phyloP scores from a whole-genome alignment of 2,113 vertebrate species.

The Takifugu flavidus region DNA sequence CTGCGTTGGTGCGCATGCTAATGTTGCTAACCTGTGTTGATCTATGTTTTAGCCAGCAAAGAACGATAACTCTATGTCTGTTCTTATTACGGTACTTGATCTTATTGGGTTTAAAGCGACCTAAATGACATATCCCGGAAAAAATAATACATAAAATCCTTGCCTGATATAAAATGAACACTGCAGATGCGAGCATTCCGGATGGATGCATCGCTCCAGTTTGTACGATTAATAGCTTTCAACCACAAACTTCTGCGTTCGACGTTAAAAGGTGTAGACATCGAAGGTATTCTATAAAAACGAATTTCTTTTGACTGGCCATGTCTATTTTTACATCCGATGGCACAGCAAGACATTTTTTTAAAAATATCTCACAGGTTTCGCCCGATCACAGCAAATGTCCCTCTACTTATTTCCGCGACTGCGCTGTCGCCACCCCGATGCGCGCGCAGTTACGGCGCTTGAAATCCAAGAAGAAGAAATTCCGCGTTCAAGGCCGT shows the following conservation, averaged over 20 bases:
- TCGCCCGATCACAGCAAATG: neutral
- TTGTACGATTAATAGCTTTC: neutral
- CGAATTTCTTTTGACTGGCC: neutral
- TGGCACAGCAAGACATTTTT: neutral
- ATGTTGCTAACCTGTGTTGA: neutral
- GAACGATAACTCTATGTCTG: neutral
- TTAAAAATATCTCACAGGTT: neutral
- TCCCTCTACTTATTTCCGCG: neutral
- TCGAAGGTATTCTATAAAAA: neutral
- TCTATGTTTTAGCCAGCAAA: neutral
- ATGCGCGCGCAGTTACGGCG: neutral
- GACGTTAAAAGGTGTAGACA: neutral
- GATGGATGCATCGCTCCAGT: neutral
- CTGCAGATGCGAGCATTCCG: neutral
- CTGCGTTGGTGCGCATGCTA: neutral
- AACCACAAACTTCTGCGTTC: conserved; percentile 3
- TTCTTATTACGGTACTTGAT: neutral
- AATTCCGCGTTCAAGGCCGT: neutral
- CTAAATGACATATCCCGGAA: no score
- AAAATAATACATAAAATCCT: neutral
- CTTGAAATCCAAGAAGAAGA: neutral
- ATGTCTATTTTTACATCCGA: neutral
- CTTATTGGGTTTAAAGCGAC: no score
- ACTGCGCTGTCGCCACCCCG: neutral
- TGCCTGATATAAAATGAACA: conserved; percentile 5